Evolutionary conservation across 2,888 invertebrate genomes (phyloP), one percentile per base, ranked within the genome.

Genomic region (Parthenolecanium corni): DNA sequence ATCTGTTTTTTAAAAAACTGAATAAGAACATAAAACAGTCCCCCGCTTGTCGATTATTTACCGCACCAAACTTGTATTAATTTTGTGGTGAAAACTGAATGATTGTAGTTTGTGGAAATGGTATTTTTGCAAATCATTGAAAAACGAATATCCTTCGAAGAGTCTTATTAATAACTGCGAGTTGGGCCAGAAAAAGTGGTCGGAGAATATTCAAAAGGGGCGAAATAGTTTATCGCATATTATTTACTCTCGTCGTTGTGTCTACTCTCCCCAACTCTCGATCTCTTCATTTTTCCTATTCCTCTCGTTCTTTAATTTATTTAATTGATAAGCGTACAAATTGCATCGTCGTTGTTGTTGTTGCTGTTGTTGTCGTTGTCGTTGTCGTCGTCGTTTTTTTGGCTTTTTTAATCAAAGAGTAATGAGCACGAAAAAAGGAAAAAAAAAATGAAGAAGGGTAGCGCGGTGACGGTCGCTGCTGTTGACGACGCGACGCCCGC

Each of bases 251-350:
- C 31, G 9, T 31, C 31, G 31, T 53, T 40, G 53, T 21, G 36
- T 53, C 38, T 38, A 38, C 38, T 21, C 21, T 44, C 44, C 14
- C 5, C 16, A 3, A 20, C 40, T 40, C 18, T 36, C n/a, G n/a
- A n/a, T n/a, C n/a, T n/a, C n/a, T n/a, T n/a, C n/a, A n/a, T 53
- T 53, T 53, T 53, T 21, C 47, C 47, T 16, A 6, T 16, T 47
- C 12, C 24, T 46, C 42, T 49, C 20, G 36, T 20, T n/a, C 49
- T 58, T 58, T 58, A 58, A 58, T 58, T 58, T 58, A 49, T 58
- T 49, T 58, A 58, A 58, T 58, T 58, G 58, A 58, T 58, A 58
- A 58, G 20, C 47, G 58, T 58, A 58, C 58, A 58, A 58, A 49
- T 58, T 58, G 49, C 49, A 31, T 20, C 18, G 49, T 21, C 21